Evolutionary conservation across 2,888 invertebrate species (phyloP), one percentile per base, ranked within the genome.

Genomic region (Ornithoptera priamus): DNA sequence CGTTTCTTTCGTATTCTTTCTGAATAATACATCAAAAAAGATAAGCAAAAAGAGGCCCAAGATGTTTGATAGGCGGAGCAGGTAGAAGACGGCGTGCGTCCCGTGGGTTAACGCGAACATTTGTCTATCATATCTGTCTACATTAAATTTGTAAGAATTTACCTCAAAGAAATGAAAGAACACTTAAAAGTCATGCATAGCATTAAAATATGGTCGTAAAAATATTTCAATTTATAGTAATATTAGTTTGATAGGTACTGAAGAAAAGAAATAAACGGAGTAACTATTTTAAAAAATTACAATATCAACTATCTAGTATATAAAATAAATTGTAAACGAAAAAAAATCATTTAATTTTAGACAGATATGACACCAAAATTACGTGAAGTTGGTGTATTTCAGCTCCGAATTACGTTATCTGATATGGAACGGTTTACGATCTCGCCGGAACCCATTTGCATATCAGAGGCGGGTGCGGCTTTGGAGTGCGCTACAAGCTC

Each of bases 341-440:
- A 1, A 67, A 22, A 67, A 68, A 62, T 64, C 67, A 71, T 68
- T 72, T 64, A 72, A 73, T 69, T 74, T 71, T 46, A 65, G 65
- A 68, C 53, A 70, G 71, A 67, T 69, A 72, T 73, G 71, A 65
- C 63, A 71, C 69, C 63, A 74, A 74, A 78, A 77, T 79, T 77
- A 78, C 74, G 76, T 74, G 73, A 80, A 80, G 75, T 80, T 75
- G 75, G 76, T 83, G 78, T 84, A 84, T 79, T 83, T 85, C 82
- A 80, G 81, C 80, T 82, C 83, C 79, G 81, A 87, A 89, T 87
- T 85, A 84, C 80, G 78, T 83, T 88, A 89, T 90, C 89, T 82
- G 89, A 88, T 90, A 84, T 82, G 81, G 85, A 86, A 87, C 85
- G 85, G 85, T 89, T 90, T 89, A 89, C 87, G 87, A 89, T 89